These are phyloP conservation scores for Drosophila lacteicornis DNA, from an alignment of 1,140 invertebrate species.

Conservation along the genomic window DNA sequence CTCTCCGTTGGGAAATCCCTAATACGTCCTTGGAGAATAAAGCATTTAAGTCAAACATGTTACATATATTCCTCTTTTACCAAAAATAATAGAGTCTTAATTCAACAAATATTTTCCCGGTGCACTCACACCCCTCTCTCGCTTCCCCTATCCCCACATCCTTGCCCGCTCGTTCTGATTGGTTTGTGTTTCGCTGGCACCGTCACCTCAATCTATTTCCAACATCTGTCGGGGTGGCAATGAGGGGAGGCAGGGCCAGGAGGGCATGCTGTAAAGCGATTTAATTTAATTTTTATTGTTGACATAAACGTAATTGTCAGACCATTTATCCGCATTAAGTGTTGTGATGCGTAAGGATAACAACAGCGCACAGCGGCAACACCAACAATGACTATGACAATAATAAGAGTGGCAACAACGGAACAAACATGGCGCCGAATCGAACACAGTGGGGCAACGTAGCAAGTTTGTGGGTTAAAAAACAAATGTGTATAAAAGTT, in stretches of 20 bases:
- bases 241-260: not conserved
- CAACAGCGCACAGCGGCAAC: conserved; percentile 46
- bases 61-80: not conserved
- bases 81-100: not conserved
- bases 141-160: not conserved
- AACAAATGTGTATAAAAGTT: not conserved
- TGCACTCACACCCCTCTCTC: not conserved
- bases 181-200: conserved; percentile 50
- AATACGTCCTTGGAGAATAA: no score
- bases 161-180: conserved; percentile 48
- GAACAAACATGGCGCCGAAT: conserved; percentile 62
- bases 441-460: conserved; percentile 40
- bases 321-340: conserved; percentile 84
- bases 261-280: conserved; percentile 74
- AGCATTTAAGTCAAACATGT: no score
- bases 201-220: conserved; percentile 72
- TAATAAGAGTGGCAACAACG: conserved; percentile 58
- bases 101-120: not conserved
- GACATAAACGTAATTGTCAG: conserved; percentile 84
- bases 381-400: conserved; percentile 53
- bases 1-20: no score
- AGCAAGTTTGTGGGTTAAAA: not conserved
- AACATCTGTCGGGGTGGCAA: conserved; percentile 66
- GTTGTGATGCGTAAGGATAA: conserved; percentile 82
- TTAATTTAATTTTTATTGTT: conserved; percentile 84